phyloP scores from a whole-genome alignment of 2,888 invertebrate genomes.

The Pachydiplax longipennis region DNA sequence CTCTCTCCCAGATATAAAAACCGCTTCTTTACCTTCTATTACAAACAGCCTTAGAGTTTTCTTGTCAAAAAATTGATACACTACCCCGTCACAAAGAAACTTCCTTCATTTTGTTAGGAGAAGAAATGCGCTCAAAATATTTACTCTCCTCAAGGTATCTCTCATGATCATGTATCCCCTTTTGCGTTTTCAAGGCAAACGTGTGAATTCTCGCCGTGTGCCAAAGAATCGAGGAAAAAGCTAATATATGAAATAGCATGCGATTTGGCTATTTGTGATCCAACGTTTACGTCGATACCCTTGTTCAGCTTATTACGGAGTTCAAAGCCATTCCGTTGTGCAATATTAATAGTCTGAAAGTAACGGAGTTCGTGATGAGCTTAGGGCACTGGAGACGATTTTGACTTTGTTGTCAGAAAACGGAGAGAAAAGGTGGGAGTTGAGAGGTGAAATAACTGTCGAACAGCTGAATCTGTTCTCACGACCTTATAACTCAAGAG shows the following conservation, averaged over 20 bases:
- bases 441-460: neutral
- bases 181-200: too few species aligned
- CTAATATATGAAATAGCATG: neutral
- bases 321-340: slow-evolving; percentile 7
- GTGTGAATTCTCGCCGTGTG: neutral
- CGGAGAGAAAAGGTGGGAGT: neutral
- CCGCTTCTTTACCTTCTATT: too few species aligned
- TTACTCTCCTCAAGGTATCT: too few species aligned
- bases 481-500: neutral
- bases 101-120: too few species aligned
- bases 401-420: slow-evolving; percentile 36
- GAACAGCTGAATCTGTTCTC: slow-evolving; percentile 16
- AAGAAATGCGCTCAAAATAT: too few species aligned
- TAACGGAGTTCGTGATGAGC: neutral
- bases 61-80: too few species aligned
- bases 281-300: neutral
- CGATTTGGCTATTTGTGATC: neutral
- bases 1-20: too few species aligned
- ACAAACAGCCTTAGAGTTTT: too few species aligned
- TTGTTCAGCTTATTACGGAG: neutral
- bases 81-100: too few species aligned
- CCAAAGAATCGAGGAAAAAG: neutral
- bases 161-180: too few species aligned
- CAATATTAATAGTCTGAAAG: slow-evolving; percentile 28
- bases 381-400: slow-evolving; percentile 6